These are phyloP conservation scores for Lasioglossum vierecki DNA, from an alignment of 2,888 invertebrate genomes.

Conservation along the genomic window DNA sequence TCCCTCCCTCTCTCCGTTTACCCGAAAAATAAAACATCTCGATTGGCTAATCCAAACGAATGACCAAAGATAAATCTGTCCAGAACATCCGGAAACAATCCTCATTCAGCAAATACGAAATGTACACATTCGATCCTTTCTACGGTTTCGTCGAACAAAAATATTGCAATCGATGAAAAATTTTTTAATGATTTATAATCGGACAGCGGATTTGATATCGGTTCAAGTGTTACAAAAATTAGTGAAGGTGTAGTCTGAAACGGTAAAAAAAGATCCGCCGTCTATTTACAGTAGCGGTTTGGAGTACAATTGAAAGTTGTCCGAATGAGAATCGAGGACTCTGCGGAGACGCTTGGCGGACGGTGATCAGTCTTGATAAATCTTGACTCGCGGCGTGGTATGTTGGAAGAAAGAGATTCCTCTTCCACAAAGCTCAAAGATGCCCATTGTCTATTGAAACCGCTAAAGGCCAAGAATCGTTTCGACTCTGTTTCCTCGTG, in stretches of 20 bases:
- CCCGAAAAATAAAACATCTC: neutral
- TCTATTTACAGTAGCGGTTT: too few relatives aligned
- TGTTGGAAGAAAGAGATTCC: neutral
- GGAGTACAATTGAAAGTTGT: neutral
- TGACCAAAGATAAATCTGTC: neutral
- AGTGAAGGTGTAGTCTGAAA: too few relatives aligned
- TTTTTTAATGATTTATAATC: neutral
- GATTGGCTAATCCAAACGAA: neutral
- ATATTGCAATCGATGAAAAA: neutral
- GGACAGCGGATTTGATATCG: too few relatives aligned
- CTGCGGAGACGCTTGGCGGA: neutral
- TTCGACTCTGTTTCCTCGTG: neutral
- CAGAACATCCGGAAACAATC: too few relatives aligned
- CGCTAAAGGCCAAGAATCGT: neutral
- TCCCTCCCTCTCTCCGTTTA: too few relatives aligned
- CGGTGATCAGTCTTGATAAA: conserved; percentile 2
- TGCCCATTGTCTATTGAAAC: neutral
- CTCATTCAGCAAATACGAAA: too few relatives aligned
- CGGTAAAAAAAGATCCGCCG: too few relatives aligned
- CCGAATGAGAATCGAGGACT: neutral
- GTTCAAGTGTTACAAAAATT: too few relatives aligned
- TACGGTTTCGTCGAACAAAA: too few relatives aligned
- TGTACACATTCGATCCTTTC: too few relatives aligned
- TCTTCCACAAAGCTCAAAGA: neutral
- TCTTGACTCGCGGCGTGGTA: neutral